phyloP scores from a whole-genome alignment of 2,888 invertebrate genomes.

The Rapana venosa region DNA sequence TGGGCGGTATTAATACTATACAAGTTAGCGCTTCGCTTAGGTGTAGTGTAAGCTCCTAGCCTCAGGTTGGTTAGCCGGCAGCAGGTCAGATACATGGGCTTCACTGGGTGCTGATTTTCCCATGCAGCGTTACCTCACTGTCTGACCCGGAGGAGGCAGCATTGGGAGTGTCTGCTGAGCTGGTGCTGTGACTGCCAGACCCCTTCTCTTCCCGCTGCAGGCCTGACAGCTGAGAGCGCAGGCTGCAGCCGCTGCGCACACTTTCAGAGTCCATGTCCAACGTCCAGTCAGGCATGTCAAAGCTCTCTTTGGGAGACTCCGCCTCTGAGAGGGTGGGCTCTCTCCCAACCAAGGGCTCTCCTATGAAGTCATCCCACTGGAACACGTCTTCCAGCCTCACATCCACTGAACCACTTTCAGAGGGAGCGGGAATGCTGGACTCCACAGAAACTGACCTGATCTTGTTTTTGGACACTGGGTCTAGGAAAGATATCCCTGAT shows the following conservation, averaged over 20 bases:
- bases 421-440: conserved; percentile 45
- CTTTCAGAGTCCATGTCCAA: conserved; percentile 49
- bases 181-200: conserved; percentile 20
- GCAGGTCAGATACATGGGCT: conserved; percentile 34
- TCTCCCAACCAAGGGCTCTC: conserved; percentile 65
- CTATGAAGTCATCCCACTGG: conserved; percentile 73
- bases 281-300: conserved; percentile 53
- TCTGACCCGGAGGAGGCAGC: conserved; percentile 41
- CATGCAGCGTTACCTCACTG: conserved; percentile 45
- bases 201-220: not conserved
- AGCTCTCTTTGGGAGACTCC: conserved; percentile 34
- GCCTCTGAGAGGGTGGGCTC: conserved; percentile 46
- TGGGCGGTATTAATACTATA: not conserved
- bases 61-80: conserved; percentile 30
- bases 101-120: not conserved
- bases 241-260: conserved; percentile 45
- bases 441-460: conserved; percentile 38
- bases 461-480: conserved; percentile 66
- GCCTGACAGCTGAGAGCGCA: conserved; percentile 36
- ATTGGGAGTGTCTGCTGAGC: conserved; percentile 22
- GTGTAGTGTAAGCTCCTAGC: too few species aligned
- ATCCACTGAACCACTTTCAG: conserved; percentile 58
- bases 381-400: conserved; percentile 62
- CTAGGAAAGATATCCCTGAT: conserved; percentile 58
- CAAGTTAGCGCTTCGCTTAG: not conserved